Base-by-base conservation (phyloP, 1,140 invertebrate genomes). In the Macrobrachium nipponense region DNA sequence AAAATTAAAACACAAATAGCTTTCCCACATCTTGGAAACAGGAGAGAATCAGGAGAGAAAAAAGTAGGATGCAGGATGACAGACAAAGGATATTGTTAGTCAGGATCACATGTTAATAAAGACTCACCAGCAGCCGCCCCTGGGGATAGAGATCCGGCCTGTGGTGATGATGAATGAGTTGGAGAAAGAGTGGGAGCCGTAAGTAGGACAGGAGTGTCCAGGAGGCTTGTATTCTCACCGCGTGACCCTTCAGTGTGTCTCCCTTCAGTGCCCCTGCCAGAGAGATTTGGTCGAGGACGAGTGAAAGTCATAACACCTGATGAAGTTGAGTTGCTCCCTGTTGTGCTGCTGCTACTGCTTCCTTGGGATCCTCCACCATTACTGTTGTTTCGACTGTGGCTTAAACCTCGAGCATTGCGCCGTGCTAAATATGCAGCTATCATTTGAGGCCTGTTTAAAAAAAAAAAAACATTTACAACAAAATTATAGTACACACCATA, bases 351-450 rank as follows among this genome's bases (percentile, higher is more conserved):
- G 66, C 15, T 44, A 10, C 43, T 43, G 66, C 73, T 85, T 17
- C 75, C 66, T 36, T 58, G 14, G 73, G 81, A 72, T 62, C 58
- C 81, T 36, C 85, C 70, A 64, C 88, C 70, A 70, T 68, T 17
- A 81, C 84, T 51, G 84, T 82, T 77, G 66, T 82, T 66, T 27
- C 73, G 72, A 80, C 73, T 60, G 36, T 70, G 18, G 81, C 78
- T 58, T 60, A 82, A 80, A 60, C 80, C 60, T 70, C 84, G 20
- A 75, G 78, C 81, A 81, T 87, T 80, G 82, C 82, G 84, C 27
- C 83, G 72, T 17, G 89, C 87, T 60, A 87, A 62, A 36, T 87
- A 88, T 81, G 82, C 87, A 20, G 87, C 68, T 58, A 84, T 89
- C 66, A 80, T 88, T 77, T 87, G 82, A 75, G 82, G 61, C 79